phyloP scores from a whole-genome alignment of 2,113 vertebrate species.

The Pygoscelis adeliae region DNA sequence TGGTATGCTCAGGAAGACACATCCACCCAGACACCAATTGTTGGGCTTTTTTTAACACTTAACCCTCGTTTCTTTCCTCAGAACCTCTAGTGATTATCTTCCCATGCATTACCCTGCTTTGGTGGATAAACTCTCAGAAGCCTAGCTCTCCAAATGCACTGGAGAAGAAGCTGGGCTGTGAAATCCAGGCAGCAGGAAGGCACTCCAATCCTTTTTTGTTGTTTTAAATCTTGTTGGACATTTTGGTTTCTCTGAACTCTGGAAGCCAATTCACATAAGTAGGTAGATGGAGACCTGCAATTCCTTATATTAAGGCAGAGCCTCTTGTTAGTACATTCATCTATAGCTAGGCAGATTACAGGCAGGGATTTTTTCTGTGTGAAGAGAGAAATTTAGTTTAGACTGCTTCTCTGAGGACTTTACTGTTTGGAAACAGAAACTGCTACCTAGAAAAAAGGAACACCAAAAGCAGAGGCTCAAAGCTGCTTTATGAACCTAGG shows the following conservation, averaged over 20 bases:
- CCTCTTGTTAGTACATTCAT: neutral
- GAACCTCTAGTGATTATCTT: neutral
- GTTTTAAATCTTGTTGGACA: neutral
- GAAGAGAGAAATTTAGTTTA: neutral
- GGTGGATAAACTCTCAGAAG: neutral
- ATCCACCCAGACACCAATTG: accelerated
- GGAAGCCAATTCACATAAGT: neutral
- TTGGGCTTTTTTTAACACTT: neutral
- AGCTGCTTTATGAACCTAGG: neutral
- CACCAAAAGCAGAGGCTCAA: neutral
- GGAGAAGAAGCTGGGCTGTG: neutral
- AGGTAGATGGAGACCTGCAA: neutral
- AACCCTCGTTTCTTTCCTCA: neutral
- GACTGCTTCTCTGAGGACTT: neutral
- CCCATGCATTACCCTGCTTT: neutral
- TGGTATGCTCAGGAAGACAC: neutral
- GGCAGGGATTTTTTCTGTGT: neutral
- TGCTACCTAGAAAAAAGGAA: neutral
- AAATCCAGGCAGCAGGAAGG: neutral
- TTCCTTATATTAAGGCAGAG: neutral
- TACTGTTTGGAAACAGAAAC: neutral
- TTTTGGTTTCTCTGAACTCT: neutral
- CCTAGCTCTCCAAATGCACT: neutral
- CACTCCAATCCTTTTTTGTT: neutral
- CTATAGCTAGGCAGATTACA: neutral